A percentile compares a stretch with the other conserved stretches of the same genome.
Conservation (phyloP, 1,140 invertebrate species). For the Drosophila funebris region DNA sequence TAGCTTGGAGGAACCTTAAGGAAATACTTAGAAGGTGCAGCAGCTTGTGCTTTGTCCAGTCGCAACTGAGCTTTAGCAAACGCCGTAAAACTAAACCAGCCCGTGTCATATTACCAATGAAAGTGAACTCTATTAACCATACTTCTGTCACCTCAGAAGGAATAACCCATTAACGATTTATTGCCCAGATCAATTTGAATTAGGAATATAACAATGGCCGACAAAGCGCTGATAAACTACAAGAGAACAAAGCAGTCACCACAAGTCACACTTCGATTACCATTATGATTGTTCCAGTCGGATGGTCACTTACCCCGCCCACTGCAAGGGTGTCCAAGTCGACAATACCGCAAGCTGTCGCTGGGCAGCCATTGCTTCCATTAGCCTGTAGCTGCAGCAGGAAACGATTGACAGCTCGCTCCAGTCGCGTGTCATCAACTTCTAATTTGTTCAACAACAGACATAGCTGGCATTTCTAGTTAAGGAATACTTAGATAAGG, state of each 20-base stretch:
- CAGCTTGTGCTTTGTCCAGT: not conserved
- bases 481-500: not conserved
- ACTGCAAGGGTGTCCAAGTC: slow-evolving; percentile 63
- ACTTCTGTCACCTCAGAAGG: slow-evolving; percentile 40
- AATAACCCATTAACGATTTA: slow-evolving; percentile 59
- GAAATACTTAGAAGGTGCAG: not conserved
- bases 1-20: not conserved
- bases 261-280: too few species aligned
- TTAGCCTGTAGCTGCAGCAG: slow-evolving; percentile 56
- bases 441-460: slow-evolving; percentile 54
- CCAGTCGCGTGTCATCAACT: slow-evolving; percentile 29
- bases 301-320: slow-evolving; percentile 68
- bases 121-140: not conserved
- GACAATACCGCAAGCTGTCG: slow-evolving; percentile 55
- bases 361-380: slow-evolving; percentile 1
- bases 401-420: slow-evolving; percentile 63
- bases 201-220: slow-evolving; percentile 74
- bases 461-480: slow-evolving; percentile 57
- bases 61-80: not conserved
- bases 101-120: slow-evolving; percentile 27
- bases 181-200: slow-evolving; percentile 77
- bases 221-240: slow-evolving; percentile 63
- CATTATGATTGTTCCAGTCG: too few species aligned
- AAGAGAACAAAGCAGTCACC: slow-evolving; percentile 42
- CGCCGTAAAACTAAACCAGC: not conserved